Evolutionary conservation across 2,888 invertebrate species (phyloP).

Genomic region (Dilophus febrilis): DNA sequence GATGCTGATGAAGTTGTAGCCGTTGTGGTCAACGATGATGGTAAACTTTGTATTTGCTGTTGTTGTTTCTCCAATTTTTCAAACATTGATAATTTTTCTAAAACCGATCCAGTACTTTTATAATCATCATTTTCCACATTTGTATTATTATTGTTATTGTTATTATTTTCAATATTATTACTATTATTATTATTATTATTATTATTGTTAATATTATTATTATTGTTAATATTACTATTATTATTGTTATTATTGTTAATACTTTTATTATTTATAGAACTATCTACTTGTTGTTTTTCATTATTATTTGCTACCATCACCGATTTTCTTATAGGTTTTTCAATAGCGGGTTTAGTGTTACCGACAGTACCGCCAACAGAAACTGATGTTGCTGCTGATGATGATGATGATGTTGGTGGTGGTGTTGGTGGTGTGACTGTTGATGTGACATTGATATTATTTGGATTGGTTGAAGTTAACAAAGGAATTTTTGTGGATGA

Average conservation of each 20-base stretch:
- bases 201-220: neutral
- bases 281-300: neutral
- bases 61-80: conserved; percentile 21
- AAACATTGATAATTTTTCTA: conserved; percentile 31
- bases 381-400: neutral
- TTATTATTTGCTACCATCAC: neutral
- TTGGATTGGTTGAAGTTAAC: too few relatives aligned
- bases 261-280: conserved; percentile 3
- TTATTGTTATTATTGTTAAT: neutral
- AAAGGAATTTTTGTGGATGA: too few relatives aligned
- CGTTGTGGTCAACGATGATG: too few relatives aligned
- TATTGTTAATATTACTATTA: too few relatives aligned
- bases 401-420: neutral
- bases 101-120: conserved; percentile 27
- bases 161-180: too few relatives aligned
- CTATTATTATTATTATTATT: neutral
- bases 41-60: conserved; percentile 3
- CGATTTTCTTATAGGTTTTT: too few relatives aligned
- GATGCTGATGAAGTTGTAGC: conserved; percentile 11
- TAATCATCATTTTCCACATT: conserved; percentile 20
- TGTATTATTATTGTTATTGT: too few relatives aligned
- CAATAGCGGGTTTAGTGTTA: too few relatives aligned
- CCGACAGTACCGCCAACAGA: too few relatives aligned
- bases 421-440: too few relatives aligned
- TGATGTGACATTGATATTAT: too few relatives aligned